Evolutionary conservation across 1,140 invertebrate species (phyloP), one percentile per base, ranked within the genome.

Genomic region (Araneus ventricosus): DNA sequence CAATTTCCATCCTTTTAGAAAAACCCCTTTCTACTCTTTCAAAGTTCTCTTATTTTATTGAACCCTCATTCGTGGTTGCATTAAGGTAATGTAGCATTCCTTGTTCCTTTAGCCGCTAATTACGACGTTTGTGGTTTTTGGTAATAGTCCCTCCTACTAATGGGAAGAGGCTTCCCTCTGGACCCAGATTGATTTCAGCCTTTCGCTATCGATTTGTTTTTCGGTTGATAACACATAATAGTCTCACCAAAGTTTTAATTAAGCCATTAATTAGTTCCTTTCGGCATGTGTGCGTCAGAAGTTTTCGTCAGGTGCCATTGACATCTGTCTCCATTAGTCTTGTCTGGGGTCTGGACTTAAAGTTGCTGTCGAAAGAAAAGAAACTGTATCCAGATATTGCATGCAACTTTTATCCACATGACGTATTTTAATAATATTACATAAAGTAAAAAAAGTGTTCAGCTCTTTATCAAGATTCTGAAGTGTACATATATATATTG

Each of bases 111-210:
- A 75, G 10, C 30, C 30, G 6, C 70, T 30, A 34, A 75, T 75
- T 75, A 75, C 30, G 70, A 34, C 70, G 37, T 34, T 75, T 75
- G 70, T 75, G 70, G 70, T 34, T 75, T 75, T 37, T 34, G 70
- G 30, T 67, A 75, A 34, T 37, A 30, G 17, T 20, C 5, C 30
- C 20, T 4, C 30, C 4, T 10, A 20, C 70, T 75, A 75, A 75
- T 37, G 70, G 34, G 70, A 6, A 5, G 10, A 17, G 30, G 70
- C 34, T 75, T 24, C 27, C 24, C 61, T 63, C 24, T 63, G 61
- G 22, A 4, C 70, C 30, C 14, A 75, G 20, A 75, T 75, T 75
- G 30, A 75, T 30, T 20, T 37, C 70, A 17, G 30, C 70, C 34
- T 34, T 75, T 20, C 30, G 30, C 30, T 34, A 75, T 75, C 70